Evolutionary conservation across 2,888 invertebrate genomes (phyloP).

Genomic region (Scelioninae gen. 2): DNA sequence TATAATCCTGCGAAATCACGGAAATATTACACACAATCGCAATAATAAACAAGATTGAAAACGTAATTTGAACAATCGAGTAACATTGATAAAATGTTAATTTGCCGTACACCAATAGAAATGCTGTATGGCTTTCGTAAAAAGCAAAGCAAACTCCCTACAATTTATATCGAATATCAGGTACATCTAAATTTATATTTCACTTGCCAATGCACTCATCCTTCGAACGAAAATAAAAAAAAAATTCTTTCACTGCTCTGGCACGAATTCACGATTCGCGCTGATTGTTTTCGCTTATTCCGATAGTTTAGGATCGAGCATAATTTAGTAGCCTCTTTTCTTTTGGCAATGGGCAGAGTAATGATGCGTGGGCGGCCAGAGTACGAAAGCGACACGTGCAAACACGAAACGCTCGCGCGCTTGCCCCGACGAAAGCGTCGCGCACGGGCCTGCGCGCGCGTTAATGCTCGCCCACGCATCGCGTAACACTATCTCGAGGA

Average conservation of each 20-base stretch:
- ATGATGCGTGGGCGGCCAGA: constrained; percentile 33
- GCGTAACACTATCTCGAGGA: constrained; percentile 35
- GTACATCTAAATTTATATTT: too few relatives aligned
- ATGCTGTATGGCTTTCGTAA: too few relatives aligned
- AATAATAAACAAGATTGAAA: too few relatives aligned
- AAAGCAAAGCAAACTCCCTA: too few relatives aligned
- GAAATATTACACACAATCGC: too few relatives aligned
- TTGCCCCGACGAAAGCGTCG: constrained; percentile 1
- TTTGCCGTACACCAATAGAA: too few relatives aligned
- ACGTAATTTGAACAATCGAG: too few relatives aligned
- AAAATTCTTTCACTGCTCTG: neutral
- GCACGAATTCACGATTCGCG: neutral
- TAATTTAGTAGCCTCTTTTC: constrained; percentile 31
- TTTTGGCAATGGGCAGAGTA: constrained; percentile 35
- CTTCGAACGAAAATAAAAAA: neutral
- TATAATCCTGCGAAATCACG: too few relatives aligned
- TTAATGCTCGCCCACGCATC: constrained; percentile 27
- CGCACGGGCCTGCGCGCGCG: neutral
- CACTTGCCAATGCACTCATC: too few relatives aligned
- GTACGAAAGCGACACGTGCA: constrained; percentile 43
- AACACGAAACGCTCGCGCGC: constrained; percentile 24
- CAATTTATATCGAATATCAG: too few relatives aligned
- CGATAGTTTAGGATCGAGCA: neutral
- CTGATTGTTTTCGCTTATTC: constrained; percentile 7
- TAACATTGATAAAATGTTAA: too few relatives aligned